Base-by-base conservation (phyloP, 2,888 invertebrate species). In the Carterocephalus palaemon region DNA sequence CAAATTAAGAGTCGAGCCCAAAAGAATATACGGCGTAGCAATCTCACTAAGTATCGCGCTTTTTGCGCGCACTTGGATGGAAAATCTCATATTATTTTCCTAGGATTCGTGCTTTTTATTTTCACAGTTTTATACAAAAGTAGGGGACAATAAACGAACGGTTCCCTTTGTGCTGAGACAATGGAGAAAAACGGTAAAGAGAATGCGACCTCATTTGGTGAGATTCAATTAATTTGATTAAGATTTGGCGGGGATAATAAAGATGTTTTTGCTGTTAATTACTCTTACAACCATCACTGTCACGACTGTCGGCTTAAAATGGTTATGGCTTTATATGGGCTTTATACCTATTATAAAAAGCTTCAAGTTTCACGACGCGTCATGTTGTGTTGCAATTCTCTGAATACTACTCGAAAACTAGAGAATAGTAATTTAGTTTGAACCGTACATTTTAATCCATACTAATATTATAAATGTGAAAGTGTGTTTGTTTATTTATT, bases 71-170 rank as follows among this genome's bases (percentile, higher is more conserved):
- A 54, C 60, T 67, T 63, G 58, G 56, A 48, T 57, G 62, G 64
- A 68, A 70, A 76, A 72, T 69, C 65, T 68, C 60, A 64, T 67
- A 70, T 73, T 70, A 73, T 74, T 75, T 71, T 67, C 41, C 46
- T 63, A 63, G 64, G 56, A 62, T 62, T 69, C 59, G 62, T 60
- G 61, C 62, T 64, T 68, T 62, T 56, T 49, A 32, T 56, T 57
- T 55, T 56, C 50, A 47, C 48, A 49, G 54, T 50, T 61, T 58
- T 58, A 60, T 54, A 68, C 64, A 69, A 69, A 67, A 63, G 64
- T 62, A 63, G 59, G 62, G 62, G 62, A 70, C 68, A 71, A 74
- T 72, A 69, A 71, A 64, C 55, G 59, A 65, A 67, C 59, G 60
- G 60, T 53, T 53, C 52, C 56, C 63, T 74, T 77, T 78, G 70